These are phyloP conservation scores for Lepidurus couesii DNA, from an alignment of 1,140 invertebrate species.

Conservation along the genomic window DNA sequence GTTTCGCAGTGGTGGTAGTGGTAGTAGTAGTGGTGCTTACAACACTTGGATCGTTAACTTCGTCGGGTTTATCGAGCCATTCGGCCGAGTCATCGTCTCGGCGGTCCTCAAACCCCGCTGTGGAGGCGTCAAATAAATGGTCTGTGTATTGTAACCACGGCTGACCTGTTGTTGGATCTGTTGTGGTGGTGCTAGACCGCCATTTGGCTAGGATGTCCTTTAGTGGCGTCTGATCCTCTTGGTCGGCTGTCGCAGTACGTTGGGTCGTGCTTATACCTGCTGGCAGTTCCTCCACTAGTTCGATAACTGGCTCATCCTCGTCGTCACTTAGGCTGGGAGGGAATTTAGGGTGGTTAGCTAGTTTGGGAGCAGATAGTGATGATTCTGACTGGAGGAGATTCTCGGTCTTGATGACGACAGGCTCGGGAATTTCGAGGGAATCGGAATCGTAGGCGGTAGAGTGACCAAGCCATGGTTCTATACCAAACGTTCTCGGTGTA, in stretches of 20 bases:
- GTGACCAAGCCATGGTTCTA: not conserved
- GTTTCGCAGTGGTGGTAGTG: not conserved
- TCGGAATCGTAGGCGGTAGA: not conserved
- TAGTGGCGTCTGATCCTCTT: not conserved
- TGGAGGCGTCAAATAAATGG: not conserved
- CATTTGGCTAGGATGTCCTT: not conserved
- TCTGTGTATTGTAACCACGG: slow-evolving; percentile 3
- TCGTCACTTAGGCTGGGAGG: not conserved
- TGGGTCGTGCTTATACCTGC: not conserved
- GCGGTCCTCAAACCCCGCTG: not conserved
- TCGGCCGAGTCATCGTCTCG: not conserved
- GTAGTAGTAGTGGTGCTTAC: not conserved
- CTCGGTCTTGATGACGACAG: not conserved
- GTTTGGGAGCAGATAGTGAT: not conserved
- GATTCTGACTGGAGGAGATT: not conserved
- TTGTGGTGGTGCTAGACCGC: not conserved
- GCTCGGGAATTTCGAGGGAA: not conserved
- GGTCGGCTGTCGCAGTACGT: not conserved
- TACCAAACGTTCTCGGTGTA: not conserved
- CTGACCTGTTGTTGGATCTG: not conserved
- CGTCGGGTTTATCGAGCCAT: not conserved
- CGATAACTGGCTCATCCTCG: not conserved
- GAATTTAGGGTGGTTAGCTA: not conserved
- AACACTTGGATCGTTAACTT: not conserved
- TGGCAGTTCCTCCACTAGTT: not conserved